Evolutionary conservation across 1,140 invertebrate genomes (phyloP).

Genomic region (Drosophila pseudoananassae): DNA sequence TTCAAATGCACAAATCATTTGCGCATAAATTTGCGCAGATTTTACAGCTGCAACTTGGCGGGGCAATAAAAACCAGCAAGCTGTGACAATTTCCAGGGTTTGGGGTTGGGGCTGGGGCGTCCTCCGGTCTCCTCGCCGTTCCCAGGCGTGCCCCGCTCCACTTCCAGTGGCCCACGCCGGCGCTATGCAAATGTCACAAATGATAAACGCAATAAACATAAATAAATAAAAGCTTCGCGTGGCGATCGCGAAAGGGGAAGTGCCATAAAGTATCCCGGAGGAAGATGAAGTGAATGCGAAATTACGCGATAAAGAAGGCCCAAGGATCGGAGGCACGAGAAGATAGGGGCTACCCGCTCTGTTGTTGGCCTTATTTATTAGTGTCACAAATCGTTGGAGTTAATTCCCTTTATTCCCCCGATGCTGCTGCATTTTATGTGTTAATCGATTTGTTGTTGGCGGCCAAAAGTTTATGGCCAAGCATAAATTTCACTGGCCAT

Average conservation of each 20-base stretch:
- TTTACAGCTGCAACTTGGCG: slow-evolving; percentile 44
- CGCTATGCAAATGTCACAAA: slow-evolving; percentile 80
- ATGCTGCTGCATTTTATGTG: slow-evolving; percentile 47
- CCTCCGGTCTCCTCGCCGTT: too few species aligned
- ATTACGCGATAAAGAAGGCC: slow-evolving; percentile 13
- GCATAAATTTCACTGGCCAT: slow-evolving; percentile 55
- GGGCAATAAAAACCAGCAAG: slow-evolving; percentile 63
- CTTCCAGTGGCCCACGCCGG: slow-evolving; percentile 41
- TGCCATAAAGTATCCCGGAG: slow-evolving; percentile 30
- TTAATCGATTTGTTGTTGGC: slow-evolving; percentile 67
- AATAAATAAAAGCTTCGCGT: slow-evolving; percentile 63
- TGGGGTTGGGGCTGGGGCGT: neutral
- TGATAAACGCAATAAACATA: slow-evolving; percentile 81
- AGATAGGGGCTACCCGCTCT: slow-evolving; percentile 13
- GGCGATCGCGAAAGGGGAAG: slow-evolving; percentile 9
- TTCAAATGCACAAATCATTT: slow-evolving; percentile 78
- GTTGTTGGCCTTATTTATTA: slow-evolving; percentile 71
- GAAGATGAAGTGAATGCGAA: slow-evolving; percentile 44
- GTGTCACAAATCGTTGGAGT: slow-evolving; percentile 77
- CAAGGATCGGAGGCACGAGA: neutral
- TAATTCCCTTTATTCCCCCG: slow-evolving; percentile 28
- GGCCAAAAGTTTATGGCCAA: slow-evolving; percentile 41
- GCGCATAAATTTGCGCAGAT: slow-evolving; percentile 75
- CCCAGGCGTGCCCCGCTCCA: slow-evolving; percentile 29
- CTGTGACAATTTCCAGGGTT: slow-evolving; percentile 67